Percentiles rank a stretch among this genome's conserved stretches.
phyloP scores from a whole-genome alignment of 1,140 invertebrate species.

The Habropoda laboriosa region DNA sequence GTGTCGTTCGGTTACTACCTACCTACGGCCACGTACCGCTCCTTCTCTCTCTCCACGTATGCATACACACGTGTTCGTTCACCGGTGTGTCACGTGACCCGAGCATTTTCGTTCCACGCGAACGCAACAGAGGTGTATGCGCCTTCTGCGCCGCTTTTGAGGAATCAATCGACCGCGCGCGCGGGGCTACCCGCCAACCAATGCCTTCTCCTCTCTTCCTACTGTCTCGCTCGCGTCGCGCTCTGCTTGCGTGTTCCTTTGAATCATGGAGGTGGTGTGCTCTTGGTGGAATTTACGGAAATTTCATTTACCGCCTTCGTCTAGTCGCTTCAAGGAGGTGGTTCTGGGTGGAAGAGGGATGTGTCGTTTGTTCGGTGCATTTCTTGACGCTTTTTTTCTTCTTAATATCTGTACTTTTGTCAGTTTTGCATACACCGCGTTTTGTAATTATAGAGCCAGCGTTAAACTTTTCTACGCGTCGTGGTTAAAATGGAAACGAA shows the following conservation, averaged over 20 bases:
- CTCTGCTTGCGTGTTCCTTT: no score
- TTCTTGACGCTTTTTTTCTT: no score
- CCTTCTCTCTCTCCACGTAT: constrained; percentile 50
- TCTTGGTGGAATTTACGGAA: not conserved
- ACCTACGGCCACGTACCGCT: constrained; percentile 44
- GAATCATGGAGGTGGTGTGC: not conserved
- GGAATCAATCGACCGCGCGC: constrained; percentile 61
- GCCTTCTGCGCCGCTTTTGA: constrained; percentile 34
- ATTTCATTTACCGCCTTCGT: no score
- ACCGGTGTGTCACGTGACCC: constrained; percentile 61
- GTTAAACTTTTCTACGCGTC: no score
- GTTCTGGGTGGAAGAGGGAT: no score
- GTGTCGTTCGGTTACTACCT: constrained; percentile 72
- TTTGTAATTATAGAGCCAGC: no score
- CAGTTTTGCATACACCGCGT: no score
- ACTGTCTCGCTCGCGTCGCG: not conserved
- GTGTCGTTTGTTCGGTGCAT: no score
- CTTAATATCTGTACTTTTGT: no score
- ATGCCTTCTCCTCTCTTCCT: not conserved
- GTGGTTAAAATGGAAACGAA: no score
- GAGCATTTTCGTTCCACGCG: constrained; percentile 62
- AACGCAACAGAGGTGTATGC: constrained; percentile 41
- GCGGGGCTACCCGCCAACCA: not conserved
- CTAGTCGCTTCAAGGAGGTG: no score
- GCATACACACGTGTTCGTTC: constrained; percentile 58